A percentile compares a stretch with the other conserved stretches of the same genome.
Evolutionary conservation across 2,888 invertebrate species (phyloP).

Genomic region (Chrysopilus asiliformis): DNA sequence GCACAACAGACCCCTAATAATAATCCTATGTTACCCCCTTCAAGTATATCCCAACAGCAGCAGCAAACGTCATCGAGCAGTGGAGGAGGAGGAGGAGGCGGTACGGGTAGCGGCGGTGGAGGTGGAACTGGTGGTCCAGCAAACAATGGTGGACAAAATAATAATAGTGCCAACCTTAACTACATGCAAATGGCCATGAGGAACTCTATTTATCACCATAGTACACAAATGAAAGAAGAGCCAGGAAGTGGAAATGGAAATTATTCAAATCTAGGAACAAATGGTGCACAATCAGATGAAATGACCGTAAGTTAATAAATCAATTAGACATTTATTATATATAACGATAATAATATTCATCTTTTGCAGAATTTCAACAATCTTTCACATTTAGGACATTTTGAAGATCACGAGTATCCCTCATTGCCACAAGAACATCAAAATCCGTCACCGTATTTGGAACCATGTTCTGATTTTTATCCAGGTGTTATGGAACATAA

Average conservation of each 20-base stretch:
- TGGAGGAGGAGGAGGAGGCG: constrained; percentile 18
- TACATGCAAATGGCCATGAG: constrained; percentile 32
- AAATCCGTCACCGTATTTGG: constrained; percentile 19
- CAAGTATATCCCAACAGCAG: constrained; percentile 31
- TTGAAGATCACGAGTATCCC: constrained; percentile 22
- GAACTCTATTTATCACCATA: constrained; percentile 27
- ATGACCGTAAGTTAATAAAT: constrained; percentile 12
- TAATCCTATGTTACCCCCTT: constrained; percentile 22
- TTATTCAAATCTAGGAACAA: constrained; percentile 14
- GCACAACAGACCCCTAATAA: constrained; percentile 14
- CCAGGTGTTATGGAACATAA: constrained; percentile 23
- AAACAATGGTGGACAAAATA: constrained; percentile 7
- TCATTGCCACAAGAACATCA: constrained; percentile 20
- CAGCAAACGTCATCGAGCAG: constrained; percentile 30
- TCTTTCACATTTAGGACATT: constrained; percentile 18
- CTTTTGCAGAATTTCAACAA: constrained; percentile 16
- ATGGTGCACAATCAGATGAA: constrained; percentile 14
- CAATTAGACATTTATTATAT: not conserved
- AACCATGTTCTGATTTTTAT: constrained; percentile 19
- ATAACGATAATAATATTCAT: no score
- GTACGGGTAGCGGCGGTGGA: constrained; percentile 35
- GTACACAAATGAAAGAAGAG: constrained; percentile 31
- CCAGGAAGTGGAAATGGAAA: constrained; percentile 18
- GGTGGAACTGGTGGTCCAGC: constrained; percentile 31
- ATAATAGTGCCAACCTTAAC: constrained; percentile 23